phyloP scores from a whole-genome alignment of 2,113 vertebrate species.

The Condylura cristata region DNA sequence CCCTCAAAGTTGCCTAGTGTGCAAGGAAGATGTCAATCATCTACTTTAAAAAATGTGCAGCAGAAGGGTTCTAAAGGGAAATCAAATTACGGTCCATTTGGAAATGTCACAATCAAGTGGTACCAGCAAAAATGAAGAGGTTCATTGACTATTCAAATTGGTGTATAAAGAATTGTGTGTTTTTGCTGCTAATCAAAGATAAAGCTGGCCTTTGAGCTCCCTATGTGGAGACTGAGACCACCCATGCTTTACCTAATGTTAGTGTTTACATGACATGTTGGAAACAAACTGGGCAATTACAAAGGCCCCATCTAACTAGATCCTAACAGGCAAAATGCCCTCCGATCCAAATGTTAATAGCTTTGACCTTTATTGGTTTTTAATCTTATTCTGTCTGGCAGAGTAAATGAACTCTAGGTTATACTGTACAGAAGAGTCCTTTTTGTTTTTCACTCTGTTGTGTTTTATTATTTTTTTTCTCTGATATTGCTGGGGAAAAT shows the following conservation, averaged over 20 bases:
- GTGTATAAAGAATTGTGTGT: constrained; percentile 54
- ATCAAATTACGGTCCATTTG: constrained; percentile 79
- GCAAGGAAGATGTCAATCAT: constrained; percentile 65
- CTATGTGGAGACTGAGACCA: constrained; percentile 73
- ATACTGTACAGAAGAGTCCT: constrained; percentile 66
- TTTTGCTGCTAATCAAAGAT: constrained; percentile 73
- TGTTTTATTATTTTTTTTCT: background rate
- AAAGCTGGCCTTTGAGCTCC: constrained; percentile 69
- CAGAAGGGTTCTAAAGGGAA: constrained; percentile 75
- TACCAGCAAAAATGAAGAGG: constrained; percentile 75
- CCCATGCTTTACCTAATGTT: constrained; percentile 79
- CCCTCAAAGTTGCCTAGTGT: constrained; percentile 38
- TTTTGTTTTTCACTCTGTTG: constrained; percentile 75
- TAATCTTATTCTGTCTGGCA: constrained; percentile 85
- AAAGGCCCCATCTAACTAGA: constrained; percentile 79
- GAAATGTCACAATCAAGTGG: constrained; percentile 71
- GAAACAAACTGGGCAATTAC: constrained; percentile 84
- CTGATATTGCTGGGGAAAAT: constrained; percentile 75
- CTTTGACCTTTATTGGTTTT: constrained; percentile 85
- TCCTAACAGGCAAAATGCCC: constrained; percentile 82
- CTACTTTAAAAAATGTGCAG: constrained; percentile 37
- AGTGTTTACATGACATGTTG: constrained; percentile 82
- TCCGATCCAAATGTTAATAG: constrained; percentile 86
- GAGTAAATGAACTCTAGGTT: constrained; percentile 82
- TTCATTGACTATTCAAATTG: constrained; percentile 82